These are phyloP conservation scores for Prinia subflava DNA, from an alignment of 2,113 vertebrate genomes.

Conservation along the genomic window DNA sequence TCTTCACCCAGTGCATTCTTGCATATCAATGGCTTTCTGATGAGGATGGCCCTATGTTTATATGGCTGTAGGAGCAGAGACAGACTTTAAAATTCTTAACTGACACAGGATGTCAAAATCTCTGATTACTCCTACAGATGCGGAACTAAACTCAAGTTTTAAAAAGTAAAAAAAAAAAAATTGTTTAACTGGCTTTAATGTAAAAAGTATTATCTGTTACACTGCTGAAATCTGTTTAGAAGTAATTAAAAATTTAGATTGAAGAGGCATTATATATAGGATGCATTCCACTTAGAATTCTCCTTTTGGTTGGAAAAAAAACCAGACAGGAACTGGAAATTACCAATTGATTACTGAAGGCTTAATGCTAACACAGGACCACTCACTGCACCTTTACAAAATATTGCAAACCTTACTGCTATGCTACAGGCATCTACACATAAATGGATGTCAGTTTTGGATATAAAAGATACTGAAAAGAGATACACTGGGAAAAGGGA, in stretches of 20 bases:
- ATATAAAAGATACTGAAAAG: background rate
- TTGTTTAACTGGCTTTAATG: background rate
- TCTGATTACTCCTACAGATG: background rate
- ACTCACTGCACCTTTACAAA: background rate
- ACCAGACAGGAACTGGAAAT: background rate
- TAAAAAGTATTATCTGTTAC: background rate
- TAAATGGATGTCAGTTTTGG: background rate
- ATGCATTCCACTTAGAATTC: no score
- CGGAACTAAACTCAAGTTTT: background rate
- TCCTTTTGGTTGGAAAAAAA: background rate
- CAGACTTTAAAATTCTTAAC: background rate
- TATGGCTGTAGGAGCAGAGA: background rate
- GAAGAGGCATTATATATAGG: no score
- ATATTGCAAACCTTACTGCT: background rate
- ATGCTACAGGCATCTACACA: background rate
- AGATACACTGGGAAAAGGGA: background rate
- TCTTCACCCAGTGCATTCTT: no score
- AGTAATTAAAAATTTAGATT: background rate
- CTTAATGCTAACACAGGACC: background rate
- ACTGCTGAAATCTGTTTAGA: background rate
- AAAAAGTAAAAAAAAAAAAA: no score
- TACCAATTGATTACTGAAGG: background rate
- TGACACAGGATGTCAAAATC: background rate
- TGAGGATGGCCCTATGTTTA: background rate
- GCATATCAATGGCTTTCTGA: background rate